phyloP scores from a whole-genome alignment of 2,113 vertebrate species.

The Rhadina sibilatrix region DNA sequence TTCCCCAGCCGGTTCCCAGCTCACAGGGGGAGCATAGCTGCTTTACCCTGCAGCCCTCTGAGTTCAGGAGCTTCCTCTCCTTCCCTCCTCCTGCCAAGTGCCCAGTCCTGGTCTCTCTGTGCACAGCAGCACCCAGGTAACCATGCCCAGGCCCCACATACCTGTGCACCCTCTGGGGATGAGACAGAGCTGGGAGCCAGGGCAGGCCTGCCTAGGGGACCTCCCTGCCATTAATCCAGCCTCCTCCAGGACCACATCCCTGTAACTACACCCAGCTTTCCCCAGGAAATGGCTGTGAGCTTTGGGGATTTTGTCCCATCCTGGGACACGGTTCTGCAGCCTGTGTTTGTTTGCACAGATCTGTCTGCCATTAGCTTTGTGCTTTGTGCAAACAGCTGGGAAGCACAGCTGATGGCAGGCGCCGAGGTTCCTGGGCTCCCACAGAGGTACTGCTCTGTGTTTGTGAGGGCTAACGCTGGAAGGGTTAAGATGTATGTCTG shows the following conservation, averaged over 20 bases:
- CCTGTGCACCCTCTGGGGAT: background rate
- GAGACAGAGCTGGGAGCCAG: background rate
- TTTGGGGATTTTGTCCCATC: background rate
- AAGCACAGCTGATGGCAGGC: background rate
- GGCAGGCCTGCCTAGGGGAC: background rate
- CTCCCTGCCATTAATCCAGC: background rate
- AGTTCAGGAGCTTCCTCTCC: background rate
- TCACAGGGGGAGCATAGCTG: background rate
- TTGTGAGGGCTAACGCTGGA: background rate
- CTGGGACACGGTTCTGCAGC: background rate
- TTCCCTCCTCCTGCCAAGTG: background rate
- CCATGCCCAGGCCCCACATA: background rate
- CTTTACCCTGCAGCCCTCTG: background rate
- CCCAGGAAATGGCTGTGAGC: background rate
- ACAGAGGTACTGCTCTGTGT: background rate
- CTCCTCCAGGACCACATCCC: background rate
- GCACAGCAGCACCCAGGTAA: background rate
- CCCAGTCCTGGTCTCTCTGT: background rate
- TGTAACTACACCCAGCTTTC: background rate
- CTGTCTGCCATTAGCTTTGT: background rate
- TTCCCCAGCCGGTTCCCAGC: background rate
- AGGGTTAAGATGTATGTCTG: conserved; percentile 23
- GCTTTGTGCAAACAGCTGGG: background rate
- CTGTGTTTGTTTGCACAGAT: background rate
- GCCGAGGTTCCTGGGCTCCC: background rate